Conservation (phyloP, 2,113 vertebrate species). For the Ellobius talpinus region DNA sequence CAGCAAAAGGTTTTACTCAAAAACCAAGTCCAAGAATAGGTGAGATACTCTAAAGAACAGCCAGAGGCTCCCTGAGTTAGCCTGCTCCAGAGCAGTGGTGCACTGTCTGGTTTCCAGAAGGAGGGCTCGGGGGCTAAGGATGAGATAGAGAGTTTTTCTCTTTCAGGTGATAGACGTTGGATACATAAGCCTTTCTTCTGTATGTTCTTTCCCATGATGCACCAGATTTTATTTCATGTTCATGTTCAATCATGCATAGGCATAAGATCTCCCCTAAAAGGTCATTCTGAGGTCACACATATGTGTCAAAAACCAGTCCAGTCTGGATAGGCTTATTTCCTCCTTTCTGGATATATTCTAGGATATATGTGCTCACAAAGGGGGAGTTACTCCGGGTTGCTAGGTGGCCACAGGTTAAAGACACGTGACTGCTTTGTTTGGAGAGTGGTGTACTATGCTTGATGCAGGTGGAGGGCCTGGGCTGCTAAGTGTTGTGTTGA, state of each 20-base stretch:
- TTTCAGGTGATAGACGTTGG: not conserved
- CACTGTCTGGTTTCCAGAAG: not conserved
- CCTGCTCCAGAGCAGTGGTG: not conserved
- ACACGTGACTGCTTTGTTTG: not conserved
- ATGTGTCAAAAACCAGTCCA: not conserved
- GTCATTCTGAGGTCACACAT: not conserved
- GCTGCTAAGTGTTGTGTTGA: too few species aligned
- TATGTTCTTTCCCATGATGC: too few species aligned
- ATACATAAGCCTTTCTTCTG: not conserved
- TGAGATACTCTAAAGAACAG: not conserved
- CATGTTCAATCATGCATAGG: not conserved
- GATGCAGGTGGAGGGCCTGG: not conserved
- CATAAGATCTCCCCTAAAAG: not conserved
- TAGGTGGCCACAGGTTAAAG: not conserved
- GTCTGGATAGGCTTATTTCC: not conserved
- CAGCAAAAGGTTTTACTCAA: not conserved
- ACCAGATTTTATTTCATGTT: not conserved
- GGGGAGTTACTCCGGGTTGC: not conserved
- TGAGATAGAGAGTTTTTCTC: not conserved
- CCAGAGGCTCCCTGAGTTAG: not conserved
- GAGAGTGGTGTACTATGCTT: not conserved
- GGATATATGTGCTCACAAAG: not conserved
- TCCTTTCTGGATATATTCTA: not conserved
- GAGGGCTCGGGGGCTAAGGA: not conserved
- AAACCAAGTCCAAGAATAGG: not conserved